Evolutionary conservation across 2,113 vertebrate species (phyloP).

Genomic region (Saccopteryx bilineata): DNA sequence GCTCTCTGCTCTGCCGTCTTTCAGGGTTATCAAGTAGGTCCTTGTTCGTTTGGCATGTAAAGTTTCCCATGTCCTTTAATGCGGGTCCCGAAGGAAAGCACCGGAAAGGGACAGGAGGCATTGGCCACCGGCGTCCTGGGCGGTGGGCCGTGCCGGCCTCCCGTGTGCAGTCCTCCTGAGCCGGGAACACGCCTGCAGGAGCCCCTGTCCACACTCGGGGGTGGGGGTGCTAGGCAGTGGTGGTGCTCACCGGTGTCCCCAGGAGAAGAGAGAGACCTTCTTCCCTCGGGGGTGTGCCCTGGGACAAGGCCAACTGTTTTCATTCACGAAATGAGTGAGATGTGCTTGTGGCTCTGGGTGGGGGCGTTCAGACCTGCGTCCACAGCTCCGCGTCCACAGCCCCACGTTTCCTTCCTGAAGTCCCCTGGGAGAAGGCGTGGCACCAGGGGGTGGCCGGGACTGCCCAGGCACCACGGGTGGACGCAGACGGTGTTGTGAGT

Average conservation of each 20-base stretch:
- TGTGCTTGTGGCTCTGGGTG: no score
- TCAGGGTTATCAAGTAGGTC: neutral
- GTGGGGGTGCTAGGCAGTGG: neutral
- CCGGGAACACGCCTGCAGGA: neutral
- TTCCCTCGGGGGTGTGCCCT: neutral
- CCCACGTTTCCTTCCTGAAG: no score
- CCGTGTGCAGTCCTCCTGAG: neutral
- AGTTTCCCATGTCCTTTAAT: neutral
- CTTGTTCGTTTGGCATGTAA: neutral
- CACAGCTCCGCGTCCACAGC: no score
- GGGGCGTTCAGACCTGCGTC: no score
- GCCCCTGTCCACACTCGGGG: neutral
- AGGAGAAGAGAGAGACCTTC: no score
- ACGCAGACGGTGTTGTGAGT: neutral
- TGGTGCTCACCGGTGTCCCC: neutral
- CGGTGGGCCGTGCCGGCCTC: neutral
- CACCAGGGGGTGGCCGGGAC: neutral
- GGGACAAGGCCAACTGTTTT: neutral
- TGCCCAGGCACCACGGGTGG: neutral
- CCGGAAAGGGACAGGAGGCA: neutral
- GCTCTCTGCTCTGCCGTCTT: neutral
- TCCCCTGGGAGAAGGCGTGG: no score
- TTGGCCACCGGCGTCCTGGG: no score
- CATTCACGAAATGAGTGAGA: no score
- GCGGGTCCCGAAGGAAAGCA: neutral